Evolutionary conservation across 2,888 invertebrate species (phyloP).

Genomic region (Diloba caeruleocephala): DNA sequence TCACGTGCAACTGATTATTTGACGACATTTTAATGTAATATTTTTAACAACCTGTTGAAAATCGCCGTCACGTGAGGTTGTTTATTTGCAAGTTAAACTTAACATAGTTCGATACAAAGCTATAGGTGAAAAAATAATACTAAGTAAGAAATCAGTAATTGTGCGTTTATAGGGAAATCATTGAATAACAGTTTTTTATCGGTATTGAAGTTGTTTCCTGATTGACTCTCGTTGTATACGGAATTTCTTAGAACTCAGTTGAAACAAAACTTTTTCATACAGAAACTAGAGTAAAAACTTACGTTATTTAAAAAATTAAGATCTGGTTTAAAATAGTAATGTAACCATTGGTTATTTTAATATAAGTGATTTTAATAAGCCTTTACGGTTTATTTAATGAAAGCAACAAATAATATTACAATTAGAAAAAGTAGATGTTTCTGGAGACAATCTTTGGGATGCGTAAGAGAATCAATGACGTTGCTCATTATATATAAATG

Average conservation of each 20-base stretch:
- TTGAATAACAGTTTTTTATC: slow-evolving; percentile 37
- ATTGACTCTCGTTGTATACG: slow-evolving; percentile 33
- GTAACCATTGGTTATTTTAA: background rate
- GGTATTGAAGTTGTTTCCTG: slow-evolving; percentile 41
- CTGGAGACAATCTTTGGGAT: too few relatives aligned
- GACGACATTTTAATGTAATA: slow-evolving; percentile 18
- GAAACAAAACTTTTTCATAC: slow-evolving; percentile 9
- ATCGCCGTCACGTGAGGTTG: background rate
- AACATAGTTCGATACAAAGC: slow-evolving; percentile 6
- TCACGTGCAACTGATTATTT: slow-evolving; percentile 14
- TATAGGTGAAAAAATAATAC: slow-evolving; percentile 11
- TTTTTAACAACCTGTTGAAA: background rate
- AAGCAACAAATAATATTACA: too few relatives aligned
- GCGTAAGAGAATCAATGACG: too few relatives aligned
- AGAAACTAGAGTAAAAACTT: too few relatives aligned
- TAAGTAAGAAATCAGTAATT: slow-evolving; percentile 28
- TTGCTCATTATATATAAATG: too few relatives aligned
- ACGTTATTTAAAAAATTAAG: too few relatives aligned
- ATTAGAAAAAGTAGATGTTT: too few relatives aligned
- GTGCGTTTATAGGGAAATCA: slow-evolving; percentile 37
- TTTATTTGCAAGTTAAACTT: slow-evolving; percentile 12
- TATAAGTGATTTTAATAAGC: background rate
- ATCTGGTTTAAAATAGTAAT: background rate
- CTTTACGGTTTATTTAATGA: too few relatives aligned
- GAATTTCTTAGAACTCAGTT: slow-evolving; percentile 36